Percentiles rank a stretch among this genome's conserved stretches.
These are phyloP conservation scores for Thymelicus lineola DNA, from an alignment of 2,888 invertebrate genomes.

Conservation along the genomic window DNA sequence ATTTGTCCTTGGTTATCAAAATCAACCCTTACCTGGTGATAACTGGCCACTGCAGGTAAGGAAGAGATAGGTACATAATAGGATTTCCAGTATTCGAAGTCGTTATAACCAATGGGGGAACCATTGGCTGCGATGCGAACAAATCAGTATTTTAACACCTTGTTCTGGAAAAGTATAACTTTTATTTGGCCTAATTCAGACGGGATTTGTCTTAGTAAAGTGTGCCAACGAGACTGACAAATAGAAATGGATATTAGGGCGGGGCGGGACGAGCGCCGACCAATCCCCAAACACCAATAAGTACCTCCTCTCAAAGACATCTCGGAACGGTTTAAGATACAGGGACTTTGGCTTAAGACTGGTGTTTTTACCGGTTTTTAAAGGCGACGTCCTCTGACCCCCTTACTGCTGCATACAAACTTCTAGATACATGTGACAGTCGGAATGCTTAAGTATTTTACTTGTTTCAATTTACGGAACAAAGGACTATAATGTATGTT, in stretches of 20 bases:
- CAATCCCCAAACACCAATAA: conserved; percentile 51
- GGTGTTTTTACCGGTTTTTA: not conserved
- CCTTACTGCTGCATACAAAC: not conserved
- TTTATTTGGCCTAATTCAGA: conserved; percentile 29
- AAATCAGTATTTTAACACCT: not conserved
- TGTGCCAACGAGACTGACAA: conserved; percentile 53
- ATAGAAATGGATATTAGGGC: conserved; percentile 73
- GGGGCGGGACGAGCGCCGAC: conserved; percentile 60
- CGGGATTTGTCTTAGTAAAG: conserved; percentile 35
- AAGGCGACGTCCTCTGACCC: not conserved
- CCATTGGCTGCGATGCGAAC: no score
- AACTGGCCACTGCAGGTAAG: no score
- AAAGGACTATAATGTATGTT: no score
- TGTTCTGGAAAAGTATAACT: conserved; percentile 1
- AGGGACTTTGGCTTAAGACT: conserved; percentile 2
- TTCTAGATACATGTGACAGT: not conserved
- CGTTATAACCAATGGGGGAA: no score
- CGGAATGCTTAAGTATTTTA: no score
- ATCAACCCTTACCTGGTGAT: no score
- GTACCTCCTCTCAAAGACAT: conserved; percentile 52
- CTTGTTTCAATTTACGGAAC: no score
- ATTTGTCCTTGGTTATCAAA: no score
- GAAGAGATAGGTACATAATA: no score
- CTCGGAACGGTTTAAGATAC: conserved; percentile 35
- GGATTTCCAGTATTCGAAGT: no score